Evolutionary conservation across 2,888 invertebrate species (phyloP).

Genomic region (Argynnis bischoffii): DNA sequence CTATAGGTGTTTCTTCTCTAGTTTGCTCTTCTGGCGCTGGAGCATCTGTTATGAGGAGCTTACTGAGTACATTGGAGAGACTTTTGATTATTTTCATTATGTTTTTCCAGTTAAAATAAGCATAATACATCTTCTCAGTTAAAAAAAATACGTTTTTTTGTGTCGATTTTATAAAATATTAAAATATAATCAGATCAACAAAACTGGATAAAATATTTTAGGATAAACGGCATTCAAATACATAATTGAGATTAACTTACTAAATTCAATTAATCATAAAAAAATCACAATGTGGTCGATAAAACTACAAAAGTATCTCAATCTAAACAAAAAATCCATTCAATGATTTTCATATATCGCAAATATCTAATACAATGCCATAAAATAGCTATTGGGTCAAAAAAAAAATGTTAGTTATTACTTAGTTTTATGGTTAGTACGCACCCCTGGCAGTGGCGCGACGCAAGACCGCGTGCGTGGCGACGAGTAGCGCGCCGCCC

Average conservation of each 20-base stretch:
- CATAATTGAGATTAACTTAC: no score
- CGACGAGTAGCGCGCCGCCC: constrained; percentile 91
- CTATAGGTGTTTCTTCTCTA: constrained; percentile 63
- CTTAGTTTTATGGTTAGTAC: constrained; percentile 58
- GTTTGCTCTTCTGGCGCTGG: constrained; percentile 53
- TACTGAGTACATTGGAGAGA: constrained; percentile 34
- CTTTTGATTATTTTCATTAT: not conserved
- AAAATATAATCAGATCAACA: no score
- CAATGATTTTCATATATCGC: not conserved
- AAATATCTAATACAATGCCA: no score
- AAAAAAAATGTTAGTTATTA: constrained; percentile 14
- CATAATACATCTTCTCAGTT: not conserved
- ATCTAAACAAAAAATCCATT: not conserved
- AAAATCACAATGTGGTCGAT: no score
- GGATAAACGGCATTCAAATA: no score
- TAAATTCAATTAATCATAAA: no score
- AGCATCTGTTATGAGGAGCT: constrained; percentile 57
- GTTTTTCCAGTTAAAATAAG: not conserved
- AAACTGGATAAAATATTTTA: no score
- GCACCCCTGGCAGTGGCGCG: constrained; percentile 86
- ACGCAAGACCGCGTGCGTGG: constrained; percentile 92
- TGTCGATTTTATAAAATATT: no score
- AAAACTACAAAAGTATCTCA: no score
- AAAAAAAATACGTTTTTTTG: not conserved
- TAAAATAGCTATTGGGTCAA: not conserved